These are phyloP conservation scores for Sesia bembeciformis DNA, from an alignment of 2,888 invertebrate species.

Conservation along the genomic window DNA sequence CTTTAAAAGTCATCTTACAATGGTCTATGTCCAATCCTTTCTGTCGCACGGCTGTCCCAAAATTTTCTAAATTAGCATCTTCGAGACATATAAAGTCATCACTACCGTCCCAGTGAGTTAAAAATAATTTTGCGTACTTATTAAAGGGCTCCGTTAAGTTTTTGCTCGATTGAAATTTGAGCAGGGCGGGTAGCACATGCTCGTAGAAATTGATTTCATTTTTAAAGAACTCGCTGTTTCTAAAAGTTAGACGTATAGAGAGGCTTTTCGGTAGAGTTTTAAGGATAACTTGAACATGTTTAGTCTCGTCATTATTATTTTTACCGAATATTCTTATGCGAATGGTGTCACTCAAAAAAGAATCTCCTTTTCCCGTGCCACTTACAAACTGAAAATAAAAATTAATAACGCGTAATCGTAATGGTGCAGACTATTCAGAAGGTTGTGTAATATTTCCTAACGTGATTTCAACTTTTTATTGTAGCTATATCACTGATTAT, in stretches of 20 bases:
- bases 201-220: constrained; percentile 82
- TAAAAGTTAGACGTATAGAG: constrained; percentile 76
- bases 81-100: constrained; percentile 74
- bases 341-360: constrained; percentile 78
- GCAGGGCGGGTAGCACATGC: constrained; percentile 55
- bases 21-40: constrained; percentile 68
- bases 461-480: background rate
- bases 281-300: constrained; percentile 70
- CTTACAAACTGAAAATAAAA: constrained; percentile 45
- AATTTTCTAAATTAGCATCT: constrained; percentile 63
- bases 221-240: constrained; percentile 78
- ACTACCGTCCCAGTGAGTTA: constrained; percentile 60
- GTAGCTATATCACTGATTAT: background rate
- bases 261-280: constrained; percentile 80
- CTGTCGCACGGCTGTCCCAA: constrained; percentile 53
- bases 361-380: constrained; percentile 77
- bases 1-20: constrained; percentile 60
- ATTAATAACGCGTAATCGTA: no score
- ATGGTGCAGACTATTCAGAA: no score
- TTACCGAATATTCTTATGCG: constrained; percentile 72
- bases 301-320: constrained; percentile 24
- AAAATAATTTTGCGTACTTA: constrained; percentile 62
- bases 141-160: constrained; percentile 59
- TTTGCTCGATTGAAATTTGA: constrained; percentile 53
- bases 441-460: no score